These are phyloP conservation scores for Dysmachus trigonus DNA, from an alignment of 2,888 invertebrate species.

Conservation along the genomic window DNA sequence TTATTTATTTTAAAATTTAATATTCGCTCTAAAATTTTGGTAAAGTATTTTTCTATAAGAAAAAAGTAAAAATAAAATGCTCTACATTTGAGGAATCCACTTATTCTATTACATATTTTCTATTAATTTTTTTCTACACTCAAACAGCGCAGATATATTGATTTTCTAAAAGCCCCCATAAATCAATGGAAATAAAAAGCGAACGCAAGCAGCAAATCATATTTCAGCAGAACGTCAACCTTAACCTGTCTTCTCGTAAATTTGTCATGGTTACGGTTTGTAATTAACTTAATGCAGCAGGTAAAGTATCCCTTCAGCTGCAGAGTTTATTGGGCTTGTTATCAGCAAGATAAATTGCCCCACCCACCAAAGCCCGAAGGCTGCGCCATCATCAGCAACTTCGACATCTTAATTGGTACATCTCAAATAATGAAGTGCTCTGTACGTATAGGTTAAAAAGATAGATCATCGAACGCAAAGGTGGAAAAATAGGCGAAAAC, in stretches of 20 bases:
- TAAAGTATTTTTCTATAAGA: too few relatives aligned
- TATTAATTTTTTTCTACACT: neutral
- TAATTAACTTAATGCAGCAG: neutral
- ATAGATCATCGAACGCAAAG: neutral
- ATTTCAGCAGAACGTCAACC: neutral
- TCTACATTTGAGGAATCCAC: neutral
- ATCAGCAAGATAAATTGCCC: neutral
- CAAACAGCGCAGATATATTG: neutral
- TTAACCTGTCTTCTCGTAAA: neutral
- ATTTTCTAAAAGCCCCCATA: neutral
- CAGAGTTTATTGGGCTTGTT: neutral
- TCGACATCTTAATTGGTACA: neutral
- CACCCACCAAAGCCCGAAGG: neutral
- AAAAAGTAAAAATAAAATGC: too few relatives aligned
- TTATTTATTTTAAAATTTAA: too few relatives aligned
- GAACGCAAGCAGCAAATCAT: neutral
- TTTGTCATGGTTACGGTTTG: neutral
- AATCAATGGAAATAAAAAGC: neutral
- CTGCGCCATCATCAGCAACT: neutral
- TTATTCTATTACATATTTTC: neutral
- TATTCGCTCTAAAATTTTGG: too few relatives aligned
- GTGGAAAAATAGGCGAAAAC: neutral
- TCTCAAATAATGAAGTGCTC: neutral
- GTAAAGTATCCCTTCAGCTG: neutral
- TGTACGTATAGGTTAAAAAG: neutral